Percentiles rank a stretch among this genome's conserved stretches.
Conservation (phyloP, 2,888 invertebrate species). For the Falcaria lacertinaria region DNA sequence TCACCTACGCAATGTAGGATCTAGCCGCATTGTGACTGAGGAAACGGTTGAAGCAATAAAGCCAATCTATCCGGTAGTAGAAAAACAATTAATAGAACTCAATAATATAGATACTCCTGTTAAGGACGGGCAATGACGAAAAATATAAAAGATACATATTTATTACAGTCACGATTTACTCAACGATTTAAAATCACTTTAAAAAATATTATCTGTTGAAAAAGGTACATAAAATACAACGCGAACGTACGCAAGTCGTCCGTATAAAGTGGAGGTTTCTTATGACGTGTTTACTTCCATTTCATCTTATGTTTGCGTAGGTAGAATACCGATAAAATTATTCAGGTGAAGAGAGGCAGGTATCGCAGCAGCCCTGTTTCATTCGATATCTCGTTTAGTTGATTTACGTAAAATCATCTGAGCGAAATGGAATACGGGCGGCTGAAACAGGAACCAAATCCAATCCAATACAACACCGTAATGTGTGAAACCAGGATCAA, state of each 20-base stretch:
- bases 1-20: no score
- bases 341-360: background rate
- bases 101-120: no score
- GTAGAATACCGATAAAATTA: background rate
- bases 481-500: constrained; percentile 16
- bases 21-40: no score
- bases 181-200: no score
- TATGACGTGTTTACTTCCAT: background rate
- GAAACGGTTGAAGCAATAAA: no score
- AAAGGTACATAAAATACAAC: no score
- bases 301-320: background rate
- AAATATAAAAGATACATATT: no score
- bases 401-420: constrained; percentile 19
- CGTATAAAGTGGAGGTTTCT: background rate
- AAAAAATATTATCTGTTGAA: no score
- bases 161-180: no score
- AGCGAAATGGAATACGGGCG: constrained; percentile 12
- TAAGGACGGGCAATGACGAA: no score
- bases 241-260: background rate
- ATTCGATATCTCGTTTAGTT: constrained; percentile 8
- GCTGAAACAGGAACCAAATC: constrained; percentile 11
- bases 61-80: no score
- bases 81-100: no score
- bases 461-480: constrained; percentile 11
- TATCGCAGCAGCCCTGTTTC: constrained; percentile 1